Conservation (phyloP, 2,888 invertebrate genomes). For the Drosophila nigritarsus region DNA sequence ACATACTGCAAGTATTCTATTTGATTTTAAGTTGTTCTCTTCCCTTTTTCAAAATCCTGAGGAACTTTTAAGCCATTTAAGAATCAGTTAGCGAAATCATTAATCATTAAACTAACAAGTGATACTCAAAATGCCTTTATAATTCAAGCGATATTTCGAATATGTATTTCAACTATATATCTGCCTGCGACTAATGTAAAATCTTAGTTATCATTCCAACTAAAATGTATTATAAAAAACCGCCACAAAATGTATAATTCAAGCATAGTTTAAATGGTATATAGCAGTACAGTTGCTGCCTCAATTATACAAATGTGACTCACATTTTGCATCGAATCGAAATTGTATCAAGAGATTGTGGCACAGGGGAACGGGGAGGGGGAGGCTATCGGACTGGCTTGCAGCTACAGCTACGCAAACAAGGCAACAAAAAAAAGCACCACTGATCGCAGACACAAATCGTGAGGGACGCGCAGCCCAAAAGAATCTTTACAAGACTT, state of each 20-base stretch:
- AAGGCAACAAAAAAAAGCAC: constrained; percentile 22
- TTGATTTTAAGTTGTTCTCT: not conserved
- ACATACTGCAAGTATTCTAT: not conserved
- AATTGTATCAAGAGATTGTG: constrained; percentile 26
- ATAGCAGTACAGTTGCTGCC: constrained; percentile 37
- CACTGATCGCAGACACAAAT: constrained; percentile 30
- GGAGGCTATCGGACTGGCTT: not conserved
- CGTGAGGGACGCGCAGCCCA: constrained; percentile 30
- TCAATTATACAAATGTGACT: constrained; percentile 14
- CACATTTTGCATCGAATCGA: constrained; percentile 37
- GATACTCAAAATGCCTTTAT: not conserved
- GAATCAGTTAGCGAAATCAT: not conserved
- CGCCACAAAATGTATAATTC: not conserved
- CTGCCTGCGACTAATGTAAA: not conserved
- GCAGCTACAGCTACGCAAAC: constrained; percentile 38
- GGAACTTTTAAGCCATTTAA: too few relatives aligned
- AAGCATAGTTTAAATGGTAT: not conserved
- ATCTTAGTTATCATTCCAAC: not conserved
- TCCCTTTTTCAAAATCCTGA: too few relatives aligned
- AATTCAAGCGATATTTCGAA: not conserved
- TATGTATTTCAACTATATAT: not conserved
- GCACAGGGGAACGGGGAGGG: not conserved
- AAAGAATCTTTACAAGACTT: constrained; percentile 58
- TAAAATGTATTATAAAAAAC: not conserved
- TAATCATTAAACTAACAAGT: not conserved